Conservation (phyloP, 2,888 invertebrate genomes). For the Eupithecia subumbrata region DNA sequence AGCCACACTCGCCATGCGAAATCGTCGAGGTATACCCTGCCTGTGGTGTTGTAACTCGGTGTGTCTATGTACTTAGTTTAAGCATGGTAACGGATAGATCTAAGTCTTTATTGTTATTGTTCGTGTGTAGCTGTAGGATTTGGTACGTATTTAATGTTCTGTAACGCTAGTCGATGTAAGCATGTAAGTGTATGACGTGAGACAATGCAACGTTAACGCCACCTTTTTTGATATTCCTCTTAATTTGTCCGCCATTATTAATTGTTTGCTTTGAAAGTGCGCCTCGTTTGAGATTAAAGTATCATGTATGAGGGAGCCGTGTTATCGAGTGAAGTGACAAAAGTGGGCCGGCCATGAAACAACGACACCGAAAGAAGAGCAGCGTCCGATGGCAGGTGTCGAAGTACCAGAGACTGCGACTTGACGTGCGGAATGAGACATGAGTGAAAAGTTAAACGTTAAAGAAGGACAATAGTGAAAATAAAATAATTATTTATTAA, state of each 20-base stretch:
- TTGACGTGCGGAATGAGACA: conserved; percentile 80
- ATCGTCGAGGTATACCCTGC: conserved; percentile 77
- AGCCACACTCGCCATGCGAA: conserved; percentile 73
- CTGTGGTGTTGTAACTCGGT: conserved; percentile 58
- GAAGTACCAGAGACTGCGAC: conserved; percentile 80
- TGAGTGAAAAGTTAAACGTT: conserved; percentile 62
- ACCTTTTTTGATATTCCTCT: conserved; percentile 48
- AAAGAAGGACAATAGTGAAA: conserved; percentile 43
- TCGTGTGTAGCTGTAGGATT: conserved; percentile 37
- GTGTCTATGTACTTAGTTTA: conserved; percentile 55
- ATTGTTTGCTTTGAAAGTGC: conserved; percentile 48
- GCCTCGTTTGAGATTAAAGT: conserved; percentile 43
- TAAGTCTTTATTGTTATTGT: conserved; percentile 33
- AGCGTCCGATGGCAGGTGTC: conserved; percentile 79
- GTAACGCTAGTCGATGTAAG: conserved; percentile 58
- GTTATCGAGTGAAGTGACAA: conserved; percentile 75
- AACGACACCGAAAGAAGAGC: conserved; percentile 66
- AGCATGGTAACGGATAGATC: conserved; percentile 56
- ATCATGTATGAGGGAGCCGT: conserved; percentile 69
- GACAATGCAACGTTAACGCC: conserved; percentile 72
- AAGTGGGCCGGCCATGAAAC: conserved; percentile 83
- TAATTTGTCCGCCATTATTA: conserved; percentile 51
- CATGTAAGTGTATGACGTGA: conserved; percentile 66
- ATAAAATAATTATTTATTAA: conserved; percentile 50
- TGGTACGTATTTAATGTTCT: conserved; percentile 52